Evolutionary conservation across 2,113 vertebrate genomes (phyloP), one percentile per base, ranked within the genome.

Genomic region (Gorilla gorilla): DNA sequence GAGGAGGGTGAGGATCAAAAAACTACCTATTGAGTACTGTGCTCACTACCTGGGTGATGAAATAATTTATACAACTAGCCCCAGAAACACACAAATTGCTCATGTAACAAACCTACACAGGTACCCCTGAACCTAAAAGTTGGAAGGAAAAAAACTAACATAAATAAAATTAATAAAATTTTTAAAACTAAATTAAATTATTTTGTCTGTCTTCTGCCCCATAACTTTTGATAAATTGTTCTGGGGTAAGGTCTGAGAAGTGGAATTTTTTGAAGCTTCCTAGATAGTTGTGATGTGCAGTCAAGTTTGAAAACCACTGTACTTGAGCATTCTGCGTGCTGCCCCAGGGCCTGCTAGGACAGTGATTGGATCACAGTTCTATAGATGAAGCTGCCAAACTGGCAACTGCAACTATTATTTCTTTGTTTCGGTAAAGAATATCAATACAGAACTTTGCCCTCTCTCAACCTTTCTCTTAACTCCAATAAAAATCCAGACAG

Each of bases 391-490:
- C 40, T 95, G 95, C 94, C 95, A 96, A 93, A 61, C 43, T 96
- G 94, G 88, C 88, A 93, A 83, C 55, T 43, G 23, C 38, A 96
- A 86, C 86, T 85, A 70, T 61, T 57, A 48, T 23, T 89, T 89
- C 94, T 95, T 92, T 96, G 92, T 97, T 89, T 92, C 48, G 55
- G 27, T 95, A 85, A 97, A 97, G 43, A 96, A 84, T 48, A 89
- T 70, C 68, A 96, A 78, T 84, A 89, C 57, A 90, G 32, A 93
- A 61, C 30, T 57, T 82, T 84, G 61, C 32, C 75, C 81, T 64
- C 80, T 73, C 23, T 96, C 87, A 83, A 61, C 50, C 43, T 76
- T 87, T 85, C 27, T 76, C 68, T 45, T 68, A 59, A 89, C 25
- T 83, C 76, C 55, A 90, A 79, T 66, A 89, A 43, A 79, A 96